Base-by-base conservation (phyloP, 2,113 vertebrate genomes). In the Lepus americanus region DNA sequence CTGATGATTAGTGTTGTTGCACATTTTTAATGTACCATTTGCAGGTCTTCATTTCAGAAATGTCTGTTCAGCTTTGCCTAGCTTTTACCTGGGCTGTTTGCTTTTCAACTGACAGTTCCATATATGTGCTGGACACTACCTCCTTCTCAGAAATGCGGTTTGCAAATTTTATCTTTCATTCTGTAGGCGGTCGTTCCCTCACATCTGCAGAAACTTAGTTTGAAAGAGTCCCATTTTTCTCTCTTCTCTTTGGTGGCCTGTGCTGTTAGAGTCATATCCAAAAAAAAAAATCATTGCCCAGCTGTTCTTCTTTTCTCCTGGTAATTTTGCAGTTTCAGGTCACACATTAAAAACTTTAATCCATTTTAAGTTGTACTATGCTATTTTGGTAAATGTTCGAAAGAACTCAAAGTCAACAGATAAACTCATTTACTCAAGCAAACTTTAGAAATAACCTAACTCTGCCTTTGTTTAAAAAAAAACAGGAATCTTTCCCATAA, bases 401-500 rank as follows among this genome's bases (percentile, higher is more conserved):
- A 93, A 72, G 90, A 90, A 94, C 9, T 64, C 23, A 67, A 76
- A 76, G 55, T 88, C 77, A 95, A 87, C 9, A 95, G 72, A 49
- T 70, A n/a, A 3, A 78, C 20, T 91, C 49, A 17, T 63, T 90
- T 83, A 61, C 8, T 64, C 9, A 82, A 89, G 31, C 2, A 77
- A 39, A 85, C 93, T 94, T 81, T 85, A 81, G 59, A 59, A 90
- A 89, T 95, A 29, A 96, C 31, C 10, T 81, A 55, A 73, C 79
- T 10, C 6, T 97, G 22, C 66, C 31, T 76, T 85, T 87, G 61
- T 73, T 91, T 67, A 77, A 59, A 29, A 92, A 31, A 97, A 97
- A 96, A 85, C 93, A 99, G 99, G 95, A 99, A 99, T 96, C 99
- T 99, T 98, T 99, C 99, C 4, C 98, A 99, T 96, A 99, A 99